Evolutionary conservation across 2,113 vertebrate genomes (phyloP), one percentile per base, ranked within the genome.

Genomic region (Hippocampus mohnikei): DNA sequence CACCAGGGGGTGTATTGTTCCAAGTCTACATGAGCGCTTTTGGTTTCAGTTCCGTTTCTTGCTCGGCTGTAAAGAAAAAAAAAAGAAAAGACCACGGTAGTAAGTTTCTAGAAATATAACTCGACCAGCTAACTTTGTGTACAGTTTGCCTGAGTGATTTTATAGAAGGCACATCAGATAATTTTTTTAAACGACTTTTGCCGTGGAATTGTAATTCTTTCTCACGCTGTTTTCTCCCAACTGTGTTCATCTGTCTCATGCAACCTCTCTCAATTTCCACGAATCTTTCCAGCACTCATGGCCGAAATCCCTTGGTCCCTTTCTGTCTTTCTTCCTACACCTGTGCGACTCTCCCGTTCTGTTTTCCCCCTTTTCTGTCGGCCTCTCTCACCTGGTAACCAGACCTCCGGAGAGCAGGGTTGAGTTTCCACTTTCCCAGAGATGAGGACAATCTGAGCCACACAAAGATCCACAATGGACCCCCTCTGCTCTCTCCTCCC

Each of bases 361-460:
- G 73, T 88, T 87, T 89, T 76, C 70, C 73, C 33, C 70, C 79
- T 78, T 84, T 84, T 80, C 81, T 88, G 87, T 84, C 85, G 82
- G 73, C 73, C 84, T 81, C 89, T 89, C 89, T 91, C 90, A 91
- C 91, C 91, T 91, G 89, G 90, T 91, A 92, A 92, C 90, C 85
- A 89, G 90, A 91, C 86, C 91, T 90, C 88, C 82, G 83, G 90
- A 88, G 88, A 85, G 81, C 78, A 85, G 91, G 90, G 88, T 92
- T 89, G 84, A 88, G 88, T 92, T 92, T 92, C 91, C 88, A 90
- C 91, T 92, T 92, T 92, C 91, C 91, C 91, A 92, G 87, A 90
- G 89, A 88, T 87, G 87, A 88, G 87, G 90, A 92, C 88, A 92
- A 91, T 91, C 86, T 90, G 84, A 86, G 83, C 87, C 83, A 87